phyloP scores from a whole-genome alignment of 2,113 vertebrate species.

The Ptilonorhynchus violaceus region DNA sequence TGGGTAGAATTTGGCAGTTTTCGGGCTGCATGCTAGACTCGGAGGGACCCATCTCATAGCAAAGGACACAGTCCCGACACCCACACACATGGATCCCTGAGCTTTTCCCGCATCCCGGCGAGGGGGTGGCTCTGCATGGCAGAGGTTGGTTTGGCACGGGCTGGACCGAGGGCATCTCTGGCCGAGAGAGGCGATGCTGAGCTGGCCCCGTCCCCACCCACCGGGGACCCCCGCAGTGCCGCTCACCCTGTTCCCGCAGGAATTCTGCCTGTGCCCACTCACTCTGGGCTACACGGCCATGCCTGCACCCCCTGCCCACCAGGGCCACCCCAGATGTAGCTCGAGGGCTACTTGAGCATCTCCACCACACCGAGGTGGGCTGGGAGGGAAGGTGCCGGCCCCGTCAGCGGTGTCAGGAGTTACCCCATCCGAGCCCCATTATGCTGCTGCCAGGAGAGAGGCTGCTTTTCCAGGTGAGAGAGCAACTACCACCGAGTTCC shows the following conservation, averaged over 20 bases:
- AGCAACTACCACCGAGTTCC: not conserved
- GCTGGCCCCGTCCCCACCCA: rapidly evolving
- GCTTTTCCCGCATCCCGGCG: rapidly evolving
- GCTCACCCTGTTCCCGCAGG: rapidly evolving
- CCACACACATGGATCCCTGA: rapidly evolving
- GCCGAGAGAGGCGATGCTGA: not conserved
- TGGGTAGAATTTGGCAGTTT: not conserved
- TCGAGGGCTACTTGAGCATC: rapidly evolving
- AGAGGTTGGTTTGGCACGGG: not conserved
- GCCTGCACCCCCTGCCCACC: not conserved
- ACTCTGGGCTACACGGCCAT: rapidly evolving
- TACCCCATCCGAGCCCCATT: not conserved
- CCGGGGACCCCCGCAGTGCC: rapidly evolving
- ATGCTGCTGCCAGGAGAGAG: not conserved
- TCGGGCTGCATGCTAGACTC: not conserved
- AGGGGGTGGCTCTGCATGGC: rapidly evolving
- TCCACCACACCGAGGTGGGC: rapidly evolving
- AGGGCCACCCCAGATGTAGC: rapidly evolving
- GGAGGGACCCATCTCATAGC: not conserved
- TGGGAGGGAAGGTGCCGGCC: not conserved
- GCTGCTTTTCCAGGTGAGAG: not conserved
- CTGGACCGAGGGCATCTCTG: not conserved
- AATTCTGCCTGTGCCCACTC: not conserved
- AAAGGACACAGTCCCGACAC: not conserved
- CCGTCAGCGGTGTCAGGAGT: rapidly evolving